Percentiles rank a stretch among this genome's conserved stretches.
phyloP scores from a whole-genome alignment of 2,888 invertebrate species.

The Euspilapteryx auroguttella region DNA sequence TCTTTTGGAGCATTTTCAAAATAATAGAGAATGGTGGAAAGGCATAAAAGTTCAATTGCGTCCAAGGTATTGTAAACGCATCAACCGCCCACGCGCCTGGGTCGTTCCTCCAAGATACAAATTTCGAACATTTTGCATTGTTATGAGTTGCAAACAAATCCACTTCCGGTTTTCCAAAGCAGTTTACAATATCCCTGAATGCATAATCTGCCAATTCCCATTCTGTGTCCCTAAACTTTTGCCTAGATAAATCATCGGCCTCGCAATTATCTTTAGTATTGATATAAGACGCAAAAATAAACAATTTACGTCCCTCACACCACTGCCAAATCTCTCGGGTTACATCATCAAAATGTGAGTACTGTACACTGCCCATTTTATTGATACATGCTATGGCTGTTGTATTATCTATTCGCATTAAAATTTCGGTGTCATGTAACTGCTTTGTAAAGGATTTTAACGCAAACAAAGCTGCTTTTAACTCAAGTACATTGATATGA shows the following conservation, averaged over 20 bases:
- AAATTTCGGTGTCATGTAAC: background rate
- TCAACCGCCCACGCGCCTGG: slow-evolving; percentile 5
- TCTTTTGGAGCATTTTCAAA: slow-evolving; percentile 12
- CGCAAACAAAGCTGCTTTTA: background rate
- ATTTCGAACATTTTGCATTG: slow-evolving; percentile 4
- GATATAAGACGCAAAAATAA: background rate
- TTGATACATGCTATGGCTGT: slow-evolving; percentile 3
- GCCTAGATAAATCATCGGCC: background rate
- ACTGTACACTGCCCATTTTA: slow-evolving; percentile 7
- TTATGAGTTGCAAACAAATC: slow-evolving; percentile 4
- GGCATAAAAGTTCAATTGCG: background rate
- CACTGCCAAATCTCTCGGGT: slow-evolving; percentile 5
- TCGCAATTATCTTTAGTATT: background rate
- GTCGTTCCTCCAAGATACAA: slow-evolving; percentile 6
- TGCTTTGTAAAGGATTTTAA: background rate
- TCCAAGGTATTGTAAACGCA: slow-evolving; percentile 3
- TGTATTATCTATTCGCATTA: background rate
- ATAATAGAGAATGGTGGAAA: slow-evolving; percentile 3
- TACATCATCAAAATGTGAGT: slow-evolving; percentile 5
- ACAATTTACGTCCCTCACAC: slow-evolving; percentile 4
- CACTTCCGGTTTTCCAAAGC: slow-evolving; percentile 4
- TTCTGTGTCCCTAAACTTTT: background rate
- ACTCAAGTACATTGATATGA: background rate
- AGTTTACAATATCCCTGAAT: background rate
- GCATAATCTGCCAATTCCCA: background rate